A percentile compares a stretch with the other conserved stretches of the same genome.
Evolutionary conservation across 2,797 vertebrate species (phyloP).

Genomic region (Yasuhikotakia modesta): DNA sequence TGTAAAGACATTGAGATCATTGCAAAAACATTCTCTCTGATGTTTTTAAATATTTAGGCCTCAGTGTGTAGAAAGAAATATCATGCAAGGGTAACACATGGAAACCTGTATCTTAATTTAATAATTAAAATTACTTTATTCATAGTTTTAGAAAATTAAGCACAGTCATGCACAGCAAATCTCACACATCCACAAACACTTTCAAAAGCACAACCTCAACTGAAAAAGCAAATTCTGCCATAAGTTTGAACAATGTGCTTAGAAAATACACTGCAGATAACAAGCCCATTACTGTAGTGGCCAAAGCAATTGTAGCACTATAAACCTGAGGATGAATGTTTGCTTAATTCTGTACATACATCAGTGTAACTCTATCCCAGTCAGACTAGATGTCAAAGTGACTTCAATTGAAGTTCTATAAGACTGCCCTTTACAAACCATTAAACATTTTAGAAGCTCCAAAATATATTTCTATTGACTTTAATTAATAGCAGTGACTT

Average conservation of each 20-base stretch:
- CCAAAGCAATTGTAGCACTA: constrained; percentile 5
- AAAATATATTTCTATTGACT: constrained; percentile 23
- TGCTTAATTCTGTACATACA: constrained; percentile 17
- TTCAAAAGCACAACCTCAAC: constrained; percentile 17
- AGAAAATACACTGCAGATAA: constrained; percentile 1
- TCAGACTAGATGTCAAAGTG: neutral
- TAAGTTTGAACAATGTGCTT: neutral
- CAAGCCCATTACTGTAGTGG: constrained; percentile 4
- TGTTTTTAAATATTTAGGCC: no score
- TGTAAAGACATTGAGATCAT: no score
- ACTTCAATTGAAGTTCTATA: constrained; percentile 26
- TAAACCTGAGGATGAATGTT: neutral
- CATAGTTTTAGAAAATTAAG: constrained; percentile 27
- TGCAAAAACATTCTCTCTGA: no score
- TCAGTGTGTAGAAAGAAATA: no score
- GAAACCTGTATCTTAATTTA: no score
- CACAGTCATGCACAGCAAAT: constrained; percentile 40
- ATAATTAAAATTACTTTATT: no score
- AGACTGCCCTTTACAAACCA: neutral
- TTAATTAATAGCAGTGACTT: constrained; percentile 12
- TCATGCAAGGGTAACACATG: no score
- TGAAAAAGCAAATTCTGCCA: neutral
- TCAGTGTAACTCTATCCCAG: constrained; percentile 17
- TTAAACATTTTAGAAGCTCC: constrained; percentile 24
- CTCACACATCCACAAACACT: constrained; percentile 4